Evolutionary conservation across 2,797 vertebrate genomes (phyloP), one percentile per base, ranked within the genome.

Genomic region (Sebastes itinus): DNA sequence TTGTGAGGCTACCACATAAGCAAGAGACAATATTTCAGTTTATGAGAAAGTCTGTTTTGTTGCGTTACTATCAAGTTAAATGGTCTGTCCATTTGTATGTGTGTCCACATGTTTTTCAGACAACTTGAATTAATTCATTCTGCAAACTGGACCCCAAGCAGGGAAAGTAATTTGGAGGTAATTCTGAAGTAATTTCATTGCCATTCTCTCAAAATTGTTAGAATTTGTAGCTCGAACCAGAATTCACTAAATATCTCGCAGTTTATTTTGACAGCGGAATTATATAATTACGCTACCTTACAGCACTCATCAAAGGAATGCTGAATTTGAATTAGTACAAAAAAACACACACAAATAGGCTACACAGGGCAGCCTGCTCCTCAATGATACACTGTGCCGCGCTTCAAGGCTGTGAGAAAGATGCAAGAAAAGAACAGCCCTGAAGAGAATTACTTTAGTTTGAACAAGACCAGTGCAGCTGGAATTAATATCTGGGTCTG

Each of bases 401-500:
- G 38, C 60, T 72, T 75, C 27, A 84, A 78, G 82, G 83, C 65
- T 83, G 4, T 14, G 62, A 73, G 66, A 78, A 54, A 83, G 64
- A 76, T 69, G 56, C 30, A 59, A 80, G 71, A 32, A 78, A 58
- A 79, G 65, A 80, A 82, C 18, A 61, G 54, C 77, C 80, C 82
- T 63, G 65, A 68, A 62, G 62, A 84, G 66, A 82, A 75, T 85
- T 54, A 68, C 77, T 68, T 77, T 25, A 75, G 77, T 83, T 84
- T 86, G 49, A 79, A 70, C 71, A 62, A 32, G 80, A 69, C 58
- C 62, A 61, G 56, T 55, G 56, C 58, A 73, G 72, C 33, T 75
- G 64, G 72, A 82, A 81, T 86, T 69, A 86, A 75, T 84, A 84
- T 77, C 58, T 77, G 60, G 28, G 64, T 81, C 28, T 84, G 9